Conservation (phyloP, 2,797 vertebrate species). For the Argyrosomus regius region DNA sequence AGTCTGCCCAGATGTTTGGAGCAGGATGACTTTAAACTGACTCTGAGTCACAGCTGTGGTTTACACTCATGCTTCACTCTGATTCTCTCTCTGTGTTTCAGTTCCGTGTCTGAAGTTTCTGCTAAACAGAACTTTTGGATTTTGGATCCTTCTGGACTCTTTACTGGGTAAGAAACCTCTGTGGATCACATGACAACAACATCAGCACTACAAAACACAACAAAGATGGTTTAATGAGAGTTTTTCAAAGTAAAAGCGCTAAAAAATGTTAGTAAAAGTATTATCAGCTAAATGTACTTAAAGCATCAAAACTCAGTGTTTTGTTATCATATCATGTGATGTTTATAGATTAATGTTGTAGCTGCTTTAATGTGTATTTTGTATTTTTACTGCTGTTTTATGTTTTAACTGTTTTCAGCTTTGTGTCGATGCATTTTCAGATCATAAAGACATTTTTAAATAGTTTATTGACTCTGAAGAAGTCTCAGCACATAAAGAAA, state of each 20-base stretch:
- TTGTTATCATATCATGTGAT: not conserved
- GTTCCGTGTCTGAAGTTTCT: conserved; percentile 88
- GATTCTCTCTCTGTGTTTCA: conserved; percentile 40
- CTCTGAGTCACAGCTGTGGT: too few species aligned
- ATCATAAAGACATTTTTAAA: too few species aligned
- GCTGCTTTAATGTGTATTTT: not conserved
- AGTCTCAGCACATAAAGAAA: too few species aligned
- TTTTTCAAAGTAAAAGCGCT: too few species aligned
- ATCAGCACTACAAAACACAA: not conserved
- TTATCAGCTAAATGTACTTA: not conserved
- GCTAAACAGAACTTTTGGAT: conserved; percentile 84
- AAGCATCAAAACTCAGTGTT: too few species aligned
- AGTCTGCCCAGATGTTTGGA: conserved; percentile 9
- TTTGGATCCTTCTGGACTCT: conserved; percentile 87
- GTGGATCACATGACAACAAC: conserved; percentile 8
- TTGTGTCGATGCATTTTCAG: too few species aligned
- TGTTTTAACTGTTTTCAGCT: too few species aligned
- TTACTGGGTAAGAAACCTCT: conserved; percentile 84
- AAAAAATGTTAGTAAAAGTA: not conserved
- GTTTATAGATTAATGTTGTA: not conserved
- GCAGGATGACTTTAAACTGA: too few species aligned
- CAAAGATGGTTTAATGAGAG: not conserved
- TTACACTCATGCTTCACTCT: too few species aligned
- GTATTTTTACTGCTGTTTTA: not conserved
- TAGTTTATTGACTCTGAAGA: too few species aligned